phyloP scores from a whole-genome alignment of 2,797 vertebrate genomes.

The Platalea minor region DNA sequence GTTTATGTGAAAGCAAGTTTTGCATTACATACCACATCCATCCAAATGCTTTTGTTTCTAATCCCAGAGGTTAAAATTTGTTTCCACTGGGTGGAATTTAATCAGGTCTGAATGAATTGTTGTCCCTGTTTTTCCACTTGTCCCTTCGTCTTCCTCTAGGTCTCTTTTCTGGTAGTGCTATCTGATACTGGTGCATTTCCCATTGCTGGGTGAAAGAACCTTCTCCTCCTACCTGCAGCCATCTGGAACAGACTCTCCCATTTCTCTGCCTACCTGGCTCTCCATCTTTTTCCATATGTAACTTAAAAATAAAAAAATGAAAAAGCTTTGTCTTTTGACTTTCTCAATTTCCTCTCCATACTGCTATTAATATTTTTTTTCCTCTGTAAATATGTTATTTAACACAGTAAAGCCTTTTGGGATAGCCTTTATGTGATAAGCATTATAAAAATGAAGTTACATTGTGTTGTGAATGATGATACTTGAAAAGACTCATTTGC shows the following conservation, averaged over 20 bases:
- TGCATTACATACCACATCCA: neutral
- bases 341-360: neutral
- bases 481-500: slow-evolving; percentile 13
- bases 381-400: neutral
- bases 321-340: neutral
- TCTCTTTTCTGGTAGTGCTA: neutral
- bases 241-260: neutral
- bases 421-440: neutral
- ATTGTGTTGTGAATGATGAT: neutral
- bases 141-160: neutral
- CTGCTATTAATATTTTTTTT: neutral
- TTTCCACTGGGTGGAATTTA: neutral
- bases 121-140: neutral
- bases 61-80: neutral
- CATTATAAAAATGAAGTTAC: slow-evolving; percentile 5
- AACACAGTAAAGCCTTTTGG: neutral
- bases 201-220: neutral
- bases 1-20: neutral
- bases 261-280: neutral
- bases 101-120: neutral
- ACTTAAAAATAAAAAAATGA: neutral
- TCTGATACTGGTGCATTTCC: neutral
- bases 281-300: neutral
- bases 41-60: neutral
- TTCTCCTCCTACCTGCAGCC: neutral